Evolutionary conservation across 2,888 invertebrate genomes (phyloP).

Genomic region (Apamea crenata): DNA sequence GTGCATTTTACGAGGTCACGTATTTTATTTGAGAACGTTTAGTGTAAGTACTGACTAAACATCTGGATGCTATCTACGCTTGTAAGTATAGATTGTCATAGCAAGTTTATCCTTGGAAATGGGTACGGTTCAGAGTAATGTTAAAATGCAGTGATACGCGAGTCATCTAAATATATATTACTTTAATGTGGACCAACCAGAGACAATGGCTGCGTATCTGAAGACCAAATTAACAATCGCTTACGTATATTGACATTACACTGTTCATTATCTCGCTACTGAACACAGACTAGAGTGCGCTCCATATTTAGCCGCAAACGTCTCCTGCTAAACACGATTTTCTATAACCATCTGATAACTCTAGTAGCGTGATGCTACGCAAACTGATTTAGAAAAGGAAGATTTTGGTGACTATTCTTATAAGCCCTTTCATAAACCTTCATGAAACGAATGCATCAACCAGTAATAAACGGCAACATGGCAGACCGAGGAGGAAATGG

Average conservation of each 20-base stretch:
- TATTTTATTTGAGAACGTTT: conserved; percentile 19
- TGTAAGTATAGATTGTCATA: background rate
- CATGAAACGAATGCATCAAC: background rate
- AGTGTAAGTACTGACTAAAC: background rate
- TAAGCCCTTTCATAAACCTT: background rate
- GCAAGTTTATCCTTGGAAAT: background rate
- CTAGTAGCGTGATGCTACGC: background rate
- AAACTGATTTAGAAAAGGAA: background rate
- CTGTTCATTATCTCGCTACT: background rate
- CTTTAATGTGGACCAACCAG: background rate
- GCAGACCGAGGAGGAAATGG: no score
- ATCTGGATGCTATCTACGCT: background rate
- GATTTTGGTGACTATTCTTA: background rate
- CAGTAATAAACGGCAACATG: background rate
- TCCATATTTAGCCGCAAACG: no score
- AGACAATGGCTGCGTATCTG: background rate
- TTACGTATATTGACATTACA: background rate
- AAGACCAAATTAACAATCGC: background rate
- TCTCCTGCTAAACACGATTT: background rate
- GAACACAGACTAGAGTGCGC: background rate
- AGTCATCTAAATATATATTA: background rate
- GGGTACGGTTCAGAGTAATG: background rate
- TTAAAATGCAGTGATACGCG: background rate
- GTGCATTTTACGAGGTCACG: conserved; percentile 14
- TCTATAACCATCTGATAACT: background rate